A percentile compares a stretch with the other conserved stretches of the same genome.
Conservation (phyloP, 2,113 vertebrate genomes). For the Turdus rufiventris region DNA sequence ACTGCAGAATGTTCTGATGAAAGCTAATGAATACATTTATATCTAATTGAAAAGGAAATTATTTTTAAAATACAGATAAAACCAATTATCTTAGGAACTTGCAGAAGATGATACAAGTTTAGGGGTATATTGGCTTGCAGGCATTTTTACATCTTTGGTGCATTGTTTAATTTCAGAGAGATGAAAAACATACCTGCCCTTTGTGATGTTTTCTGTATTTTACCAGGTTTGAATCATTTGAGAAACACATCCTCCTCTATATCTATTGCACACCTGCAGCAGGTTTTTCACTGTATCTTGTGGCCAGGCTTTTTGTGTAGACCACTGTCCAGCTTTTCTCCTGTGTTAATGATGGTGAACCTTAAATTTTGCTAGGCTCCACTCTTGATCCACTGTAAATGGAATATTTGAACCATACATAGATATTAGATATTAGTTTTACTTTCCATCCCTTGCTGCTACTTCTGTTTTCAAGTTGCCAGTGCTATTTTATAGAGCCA, state of each 20-base stretch:
- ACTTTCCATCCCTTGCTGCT: background rate
- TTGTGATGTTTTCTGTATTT: background rate
- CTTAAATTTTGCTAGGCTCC: background rate
- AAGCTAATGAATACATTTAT: background rate
- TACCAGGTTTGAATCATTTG: background rate
- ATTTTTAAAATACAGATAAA: background rate
- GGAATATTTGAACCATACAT: background rate
- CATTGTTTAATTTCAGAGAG: background rate
- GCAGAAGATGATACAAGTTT: background rate
- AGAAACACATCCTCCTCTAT: background rate
- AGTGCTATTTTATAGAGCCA: background rate
- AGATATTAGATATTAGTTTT: background rate
- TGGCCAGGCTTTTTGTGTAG: background rate
- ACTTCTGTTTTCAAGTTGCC: background rate
- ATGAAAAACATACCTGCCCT: background rate
- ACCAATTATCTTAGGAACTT: background rate
- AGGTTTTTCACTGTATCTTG: background rate
- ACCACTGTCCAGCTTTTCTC: background rate
- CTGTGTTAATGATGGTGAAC: background rate
- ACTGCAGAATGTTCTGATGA: background rate
- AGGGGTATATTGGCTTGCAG: background rate
- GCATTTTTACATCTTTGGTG: background rate
- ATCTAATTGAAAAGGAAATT: background rate
- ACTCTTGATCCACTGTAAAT: background rate
- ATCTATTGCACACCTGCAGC: background rate